Evolutionary conservation across 2,113 vertebrate genomes (phyloP).

Genomic region (Protomyctophum bolini): DNA sequence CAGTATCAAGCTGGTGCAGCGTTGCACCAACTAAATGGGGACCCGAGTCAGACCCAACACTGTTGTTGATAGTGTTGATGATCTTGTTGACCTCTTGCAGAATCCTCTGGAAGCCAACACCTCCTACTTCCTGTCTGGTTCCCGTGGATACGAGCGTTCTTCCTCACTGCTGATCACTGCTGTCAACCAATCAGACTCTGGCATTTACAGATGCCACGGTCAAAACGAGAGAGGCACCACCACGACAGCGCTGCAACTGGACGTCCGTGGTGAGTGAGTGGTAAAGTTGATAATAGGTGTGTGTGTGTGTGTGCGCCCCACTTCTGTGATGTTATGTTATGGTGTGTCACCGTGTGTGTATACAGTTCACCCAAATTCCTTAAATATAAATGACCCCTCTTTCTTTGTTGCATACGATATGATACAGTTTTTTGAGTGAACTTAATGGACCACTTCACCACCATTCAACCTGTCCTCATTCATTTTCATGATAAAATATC

Average conservation of each 20-base stretch:
- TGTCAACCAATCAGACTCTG: slow-evolving; percentile 86
- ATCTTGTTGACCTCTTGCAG: slow-evolving; percentile 38
- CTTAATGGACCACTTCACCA: too few species aligned
- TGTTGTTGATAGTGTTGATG: too few species aligned
- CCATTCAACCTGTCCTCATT: too few species aligned
- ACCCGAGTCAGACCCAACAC: too few species aligned
- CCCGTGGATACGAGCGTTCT: slow-evolving; percentile 63
- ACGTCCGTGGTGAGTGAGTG: slow-evolving; percentile 89
- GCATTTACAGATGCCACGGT: slow-evolving; percentile 86
- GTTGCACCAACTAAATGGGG: too few species aligned
- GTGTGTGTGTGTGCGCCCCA: slow-evolving; percentile 1
- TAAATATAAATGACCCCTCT: too few species aligned
- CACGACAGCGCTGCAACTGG: slow-evolving; percentile 81
- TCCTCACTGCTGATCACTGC: slow-evolving; percentile 78
- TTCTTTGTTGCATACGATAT: too few species aligned
- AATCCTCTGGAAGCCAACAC: slow-evolving; percentile 33
- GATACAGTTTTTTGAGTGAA: too few species aligned
- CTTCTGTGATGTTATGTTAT: background rate
- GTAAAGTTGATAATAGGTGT: background rate
- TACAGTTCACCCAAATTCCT: too few species aligned
- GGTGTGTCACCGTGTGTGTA: background rate
- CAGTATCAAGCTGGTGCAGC: too few species aligned
- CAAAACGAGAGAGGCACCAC: slow-evolving; percentile 85
- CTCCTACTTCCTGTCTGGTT: slow-evolving; percentile 69
- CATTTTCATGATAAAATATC: too few species aligned